These are phyloP conservation scores for Melanitta fusca DNA, from an alignment of 2,797 vertebrate species.

Conservation along the genomic window DNA sequence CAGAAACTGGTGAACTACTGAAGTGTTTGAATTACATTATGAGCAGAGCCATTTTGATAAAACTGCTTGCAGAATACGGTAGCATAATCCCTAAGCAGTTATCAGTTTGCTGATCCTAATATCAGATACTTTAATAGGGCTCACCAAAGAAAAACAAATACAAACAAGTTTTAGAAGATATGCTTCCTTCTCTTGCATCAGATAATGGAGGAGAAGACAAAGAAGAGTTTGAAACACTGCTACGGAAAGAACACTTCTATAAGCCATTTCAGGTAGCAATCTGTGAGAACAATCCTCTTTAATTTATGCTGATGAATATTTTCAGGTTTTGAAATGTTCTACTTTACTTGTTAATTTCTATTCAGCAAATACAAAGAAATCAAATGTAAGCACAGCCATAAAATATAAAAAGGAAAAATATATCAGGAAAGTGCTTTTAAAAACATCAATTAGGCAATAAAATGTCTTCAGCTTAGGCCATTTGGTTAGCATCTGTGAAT, in stretches of 20 bases:
- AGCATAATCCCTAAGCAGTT: not conserved
- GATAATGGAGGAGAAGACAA: not conserved
- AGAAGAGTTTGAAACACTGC: not conserved
- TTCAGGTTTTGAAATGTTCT: slow-evolving; percentile 2
- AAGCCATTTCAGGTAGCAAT: not conserved
- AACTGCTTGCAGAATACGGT: not conserved
- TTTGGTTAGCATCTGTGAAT: not conserved
- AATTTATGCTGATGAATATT: slow-evolving; percentile 15
- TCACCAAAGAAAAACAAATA: not conserved
- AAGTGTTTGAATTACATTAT: not conserved
- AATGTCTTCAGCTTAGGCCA: not conserved
- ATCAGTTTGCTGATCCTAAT: not conserved
- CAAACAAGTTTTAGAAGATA: not conserved
- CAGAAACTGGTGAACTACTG: not conserved
- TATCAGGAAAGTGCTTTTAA: not conserved
- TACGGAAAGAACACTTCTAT: not conserved
- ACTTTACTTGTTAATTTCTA: slow-evolving; percentile 1
- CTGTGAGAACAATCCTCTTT: not conserved
- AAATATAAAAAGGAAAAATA: not conserved
- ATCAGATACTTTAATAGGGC: not conserved
- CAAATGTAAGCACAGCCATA: not conserved
- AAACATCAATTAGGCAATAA: slow-evolving; percentile 43
- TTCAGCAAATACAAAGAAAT: slow-evolving; percentile 19
- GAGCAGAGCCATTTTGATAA: not conserved
- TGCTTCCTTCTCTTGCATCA: not conserved